Evolutionary conservation across 2,797 vertebrate species (phyloP).

Genomic region (Dendrocincla tyrannina): DNA sequence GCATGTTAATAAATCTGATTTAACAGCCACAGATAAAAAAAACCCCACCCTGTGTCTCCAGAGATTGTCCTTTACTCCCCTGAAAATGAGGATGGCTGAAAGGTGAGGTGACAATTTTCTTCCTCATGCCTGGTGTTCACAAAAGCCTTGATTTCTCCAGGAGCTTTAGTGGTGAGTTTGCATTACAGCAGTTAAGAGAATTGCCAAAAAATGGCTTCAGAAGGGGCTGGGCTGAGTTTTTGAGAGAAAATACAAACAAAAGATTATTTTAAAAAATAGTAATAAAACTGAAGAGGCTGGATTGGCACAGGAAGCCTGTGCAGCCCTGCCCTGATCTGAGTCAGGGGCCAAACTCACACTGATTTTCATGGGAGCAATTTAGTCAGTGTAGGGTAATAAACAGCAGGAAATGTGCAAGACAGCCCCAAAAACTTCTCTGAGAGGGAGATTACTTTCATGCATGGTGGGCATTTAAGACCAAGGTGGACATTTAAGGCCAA

Average conservation of each 20-base stretch:
- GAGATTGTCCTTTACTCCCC: constrained; percentile 43
- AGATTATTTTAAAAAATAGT: background rate
- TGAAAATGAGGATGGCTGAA: constrained; percentile 46
- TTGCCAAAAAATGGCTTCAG: constrained; percentile 39
- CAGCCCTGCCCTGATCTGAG: background rate
- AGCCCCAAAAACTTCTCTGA: background rate
- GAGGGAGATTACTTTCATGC: background rate
- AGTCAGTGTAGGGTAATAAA: background rate
- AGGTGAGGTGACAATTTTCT: background rate
- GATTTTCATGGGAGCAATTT: background rate
- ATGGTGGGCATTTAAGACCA: background rate
- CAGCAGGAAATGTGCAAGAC: background rate
- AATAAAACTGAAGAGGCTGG: background rate
- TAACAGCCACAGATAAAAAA: constrained; percentile 4
- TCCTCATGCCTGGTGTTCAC: background rate
- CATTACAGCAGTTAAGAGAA: constrained; percentile 53
- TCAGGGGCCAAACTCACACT: background rate
- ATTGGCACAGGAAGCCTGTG: background rate
- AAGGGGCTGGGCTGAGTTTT: constrained; percentile 42
- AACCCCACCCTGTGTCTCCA: background rate
- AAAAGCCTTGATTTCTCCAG: constrained; percentile 54
- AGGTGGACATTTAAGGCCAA: background rate
- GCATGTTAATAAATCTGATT: constrained; percentile 54
- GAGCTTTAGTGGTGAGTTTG: constrained; percentile 41
- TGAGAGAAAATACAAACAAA: constrained; percentile 3